Conservation (phyloP, 1,140 invertebrate species). For the Pemphigus obesinymphae region DNA sequence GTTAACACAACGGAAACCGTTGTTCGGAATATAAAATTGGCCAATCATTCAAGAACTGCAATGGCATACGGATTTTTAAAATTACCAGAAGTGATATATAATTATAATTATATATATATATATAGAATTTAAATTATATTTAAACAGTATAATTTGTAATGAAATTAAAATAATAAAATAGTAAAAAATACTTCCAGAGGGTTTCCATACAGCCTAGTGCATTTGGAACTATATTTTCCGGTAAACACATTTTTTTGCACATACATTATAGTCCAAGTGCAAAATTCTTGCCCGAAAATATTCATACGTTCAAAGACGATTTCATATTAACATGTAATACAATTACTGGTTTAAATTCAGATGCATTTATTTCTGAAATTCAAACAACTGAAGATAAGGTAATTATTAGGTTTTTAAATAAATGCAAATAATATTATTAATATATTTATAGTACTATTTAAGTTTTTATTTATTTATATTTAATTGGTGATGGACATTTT, state of each 20-base stretch:
- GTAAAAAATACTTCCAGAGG: not conserved
- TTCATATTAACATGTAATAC: constrained; percentile 15
- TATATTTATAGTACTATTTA: no score
- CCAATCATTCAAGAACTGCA: not conserved
- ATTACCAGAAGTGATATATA: constrained; percentile 19
- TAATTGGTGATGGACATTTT: no score
- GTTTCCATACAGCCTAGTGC: not conserved
- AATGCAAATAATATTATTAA: no score
- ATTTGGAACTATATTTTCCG: constrained; percentile 21
- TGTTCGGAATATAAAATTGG: not conserved
- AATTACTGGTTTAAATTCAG: constrained; percentile 1
- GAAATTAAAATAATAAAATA: not conserved
- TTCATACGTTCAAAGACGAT: not conserved
- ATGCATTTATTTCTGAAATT: not conserved
- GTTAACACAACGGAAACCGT: constrained; percentile 17
- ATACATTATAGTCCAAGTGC: not conserved
- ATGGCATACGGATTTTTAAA: constrained; percentile 11
- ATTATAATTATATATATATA: no score
- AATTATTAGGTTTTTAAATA: no score
- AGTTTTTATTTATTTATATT: no score
- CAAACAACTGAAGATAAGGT: not conserved
- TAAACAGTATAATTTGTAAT: no score
- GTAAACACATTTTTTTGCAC: not conserved
- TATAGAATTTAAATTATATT: no score
- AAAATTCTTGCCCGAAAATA: not conserved